Conservation (phyloP, 2,797 vertebrate species). For the Silurus aristotelis region DNA sequence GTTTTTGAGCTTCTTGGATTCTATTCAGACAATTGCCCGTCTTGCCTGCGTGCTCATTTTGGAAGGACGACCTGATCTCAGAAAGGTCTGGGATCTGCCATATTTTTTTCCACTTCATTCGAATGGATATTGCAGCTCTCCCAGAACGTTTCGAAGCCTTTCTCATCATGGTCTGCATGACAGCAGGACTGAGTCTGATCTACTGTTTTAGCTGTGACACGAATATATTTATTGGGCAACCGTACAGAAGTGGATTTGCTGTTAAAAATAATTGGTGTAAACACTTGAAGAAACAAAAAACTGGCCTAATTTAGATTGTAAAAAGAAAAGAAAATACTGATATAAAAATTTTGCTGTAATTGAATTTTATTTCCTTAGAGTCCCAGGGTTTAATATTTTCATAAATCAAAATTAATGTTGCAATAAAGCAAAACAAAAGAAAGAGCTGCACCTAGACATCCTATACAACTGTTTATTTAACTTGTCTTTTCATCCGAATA, state of each 20-base stretch:
- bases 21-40: neutral
- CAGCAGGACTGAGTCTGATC: neutral
- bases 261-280: neutral
- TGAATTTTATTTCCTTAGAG: no score
- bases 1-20: neutral
- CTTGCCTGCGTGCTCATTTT: neutral
- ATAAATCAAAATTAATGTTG: neutral
- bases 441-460: no score
- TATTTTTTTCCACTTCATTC: neutral
- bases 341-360: no score
- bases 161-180: neutral
- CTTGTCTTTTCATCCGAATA: no score
- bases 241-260: neutral
- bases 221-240: neutral
- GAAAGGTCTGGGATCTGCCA: neutral
- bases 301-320: neutral
- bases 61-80: neutral
- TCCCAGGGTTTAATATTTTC: neutral
- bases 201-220: neutral
- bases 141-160: neutral
- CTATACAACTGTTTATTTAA: no score
- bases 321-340: neutral
- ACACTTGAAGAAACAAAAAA: neutral
- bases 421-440: neutral
- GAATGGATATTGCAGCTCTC: conserved; percentile 14